Evolutionary conservation across 2,888 invertebrate genomes (phyloP).

Genomic region (Ashinkailepas kermadecensis): DNA sequence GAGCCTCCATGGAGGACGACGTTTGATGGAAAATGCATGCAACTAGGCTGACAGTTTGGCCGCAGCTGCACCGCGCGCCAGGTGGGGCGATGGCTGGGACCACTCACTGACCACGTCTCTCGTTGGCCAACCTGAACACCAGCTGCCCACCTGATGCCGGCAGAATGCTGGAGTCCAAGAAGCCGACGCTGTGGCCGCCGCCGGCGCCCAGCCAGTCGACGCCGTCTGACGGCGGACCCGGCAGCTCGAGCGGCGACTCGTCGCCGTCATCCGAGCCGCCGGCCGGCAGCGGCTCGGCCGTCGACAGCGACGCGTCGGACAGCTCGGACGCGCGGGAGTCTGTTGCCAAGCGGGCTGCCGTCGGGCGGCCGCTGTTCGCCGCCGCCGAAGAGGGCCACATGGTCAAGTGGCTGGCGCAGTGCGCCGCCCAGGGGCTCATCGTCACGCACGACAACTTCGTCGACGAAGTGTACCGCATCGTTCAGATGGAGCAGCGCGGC

Average conservation of each 20-base stretch:
- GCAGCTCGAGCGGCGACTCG: neutral
- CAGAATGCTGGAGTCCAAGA: no score
- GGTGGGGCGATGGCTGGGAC: no score
- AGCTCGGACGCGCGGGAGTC: neutral
- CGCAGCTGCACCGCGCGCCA: no score
- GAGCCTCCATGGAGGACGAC: no score
- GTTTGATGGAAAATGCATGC: no score
- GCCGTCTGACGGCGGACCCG: no score
- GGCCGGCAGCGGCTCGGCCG: neutral
- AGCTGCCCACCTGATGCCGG: neutral
- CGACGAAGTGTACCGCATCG: neutral
- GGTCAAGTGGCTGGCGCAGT: neutral
- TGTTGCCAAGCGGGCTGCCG: neutral
- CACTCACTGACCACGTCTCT: no score
- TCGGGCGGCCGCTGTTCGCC: neutral
- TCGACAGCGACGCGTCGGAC: neutral
- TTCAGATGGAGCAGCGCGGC: constrained; percentile 11
- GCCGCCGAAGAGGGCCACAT: neutral
- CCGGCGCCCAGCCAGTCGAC: no score
- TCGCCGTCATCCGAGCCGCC: neutral
- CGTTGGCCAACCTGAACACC: no score
- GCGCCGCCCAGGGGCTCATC: neutral
- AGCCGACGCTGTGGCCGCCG: no score
- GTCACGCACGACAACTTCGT: neutral
- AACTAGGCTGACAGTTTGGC: no score